Base-by-base conservation (phyloP, 1,140 invertebrate species). In the Chelonus insularis region DNA sequence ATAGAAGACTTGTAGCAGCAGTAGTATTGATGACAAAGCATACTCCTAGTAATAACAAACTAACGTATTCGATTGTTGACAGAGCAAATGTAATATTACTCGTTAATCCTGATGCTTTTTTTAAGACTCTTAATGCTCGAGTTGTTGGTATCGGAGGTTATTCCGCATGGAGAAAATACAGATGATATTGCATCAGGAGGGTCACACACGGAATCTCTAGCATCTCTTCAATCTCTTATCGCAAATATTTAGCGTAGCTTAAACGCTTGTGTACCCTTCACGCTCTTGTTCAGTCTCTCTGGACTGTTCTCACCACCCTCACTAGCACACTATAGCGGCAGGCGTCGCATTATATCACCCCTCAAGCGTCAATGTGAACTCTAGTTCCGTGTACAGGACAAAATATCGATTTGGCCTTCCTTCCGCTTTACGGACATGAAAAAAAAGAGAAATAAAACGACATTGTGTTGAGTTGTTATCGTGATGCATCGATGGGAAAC, bases 221-320 rank as follows among this genome's bases (percentile, higher is more conserved):
- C 16, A 41, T 43, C 29, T 45, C 23, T 54, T 47, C 51, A 45
- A 55, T 55, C 39, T 47, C 41, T 56, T 61, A 55, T 61, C 23
- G 41, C 51, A 55, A 61, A 61, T 61, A 55, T 55, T 61, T 61
- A 60, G 58, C 25, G 18, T 48, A 25, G 58, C 59, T 61, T 45
- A 47, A 55, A 20, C 51, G 54, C 59, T 61, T 41, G 51, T 61
- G 41, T 20, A 51, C 9, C 7, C n/a, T 48, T 45, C 37, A 9
- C 9, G 21, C 29, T 32, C 48, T 47, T 20, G 12, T 21, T 14
- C 25, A 29, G 25, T 29, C 52, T 18, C 52, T 39, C 18, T 55
- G 54, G 59, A 61, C 34, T 2, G 41, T 61, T 61, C 39, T 55
- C 59, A 61, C 51, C 59, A 61, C 25, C 25, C 25, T 29, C 25